Base-by-base conservation (phyloP, 2,888 invertebrate species). In the Callyntrura sp. region DNA sequence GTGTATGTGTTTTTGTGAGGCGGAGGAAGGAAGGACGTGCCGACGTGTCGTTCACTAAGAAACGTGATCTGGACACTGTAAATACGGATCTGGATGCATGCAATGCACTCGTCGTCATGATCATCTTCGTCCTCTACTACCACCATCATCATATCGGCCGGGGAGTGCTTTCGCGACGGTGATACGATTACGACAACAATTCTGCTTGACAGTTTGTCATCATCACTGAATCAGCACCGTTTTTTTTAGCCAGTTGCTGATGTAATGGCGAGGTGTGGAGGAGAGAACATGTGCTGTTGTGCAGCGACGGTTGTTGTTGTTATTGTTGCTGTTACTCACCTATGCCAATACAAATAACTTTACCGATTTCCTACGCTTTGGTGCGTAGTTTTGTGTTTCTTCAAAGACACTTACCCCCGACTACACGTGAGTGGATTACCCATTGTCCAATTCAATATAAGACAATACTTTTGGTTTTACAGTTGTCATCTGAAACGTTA, bases 21-120 rank as follows among this genome's bases (percentile, higher is more conserved):
- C 3, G 76, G 51, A 35, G 78, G 82, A 60, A 70, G 68, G 82
- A 62, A 73, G 82, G 88, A 88, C 88, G 88, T 88, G 88, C 82
- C 88, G 88, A 88, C 88, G 88, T 88, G 88, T 83, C 88, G 82
- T 88, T 88, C 82, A 88, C 88, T 88, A 88, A 88, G 88, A 73
- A 88, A 82, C 88, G 88, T 88, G 88, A 88, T 88, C 70, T 88
- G 88, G 88, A 88, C 88, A 88, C 82, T 88, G 88, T 88, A 88
- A 88, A 88, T 88, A 88, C 82, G 88, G 88, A 88, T 88, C 88
- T 88, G 88, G 70, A 88, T 88, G 65, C 79, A 86, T 78, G 78
- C 78, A 86, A 51, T 87, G 81, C 68, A 87, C 87, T 87, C 62
- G 43, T 60, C 60, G 43, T 81, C 60, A n/a, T 35, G 35, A 35